These are phyloP conservation scores for Limenitis arthemis DNA, from an alignment of 2,888 invertebrate species.

Conservation along the genomic window DNA sequence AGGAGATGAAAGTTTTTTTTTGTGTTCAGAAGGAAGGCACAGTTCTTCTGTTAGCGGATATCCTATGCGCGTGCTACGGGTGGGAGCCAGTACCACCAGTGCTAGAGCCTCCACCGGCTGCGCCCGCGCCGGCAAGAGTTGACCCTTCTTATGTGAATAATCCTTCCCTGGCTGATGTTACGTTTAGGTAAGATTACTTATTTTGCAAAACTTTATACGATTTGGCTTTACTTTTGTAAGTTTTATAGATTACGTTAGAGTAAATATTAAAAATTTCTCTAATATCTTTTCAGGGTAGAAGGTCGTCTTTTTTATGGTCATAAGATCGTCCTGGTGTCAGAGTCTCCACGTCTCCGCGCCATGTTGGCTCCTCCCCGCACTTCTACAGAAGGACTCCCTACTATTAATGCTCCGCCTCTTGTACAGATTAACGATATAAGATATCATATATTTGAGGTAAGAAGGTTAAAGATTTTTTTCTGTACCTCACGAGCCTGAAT, in stretches of 20 bases:
- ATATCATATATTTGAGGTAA: constrained; percentile 92
- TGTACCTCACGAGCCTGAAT: too few relatives aligned
- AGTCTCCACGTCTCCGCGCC: constrained; percentile 87
- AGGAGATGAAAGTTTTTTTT: background rate
- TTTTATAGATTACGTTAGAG: too few relatives aligned
- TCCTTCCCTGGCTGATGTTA: constrained; percentile 92
- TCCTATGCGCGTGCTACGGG: constrained; percentile 91
- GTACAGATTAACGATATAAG: constrained; percentile 94
- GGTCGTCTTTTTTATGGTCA: constrained; percentile 94
- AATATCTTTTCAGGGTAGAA: constrained; percentile 76
- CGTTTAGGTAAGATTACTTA: constrained; percentile 73
- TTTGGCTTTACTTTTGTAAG: too few relatives aligned
- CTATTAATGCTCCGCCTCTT: constrained; percentile 74
- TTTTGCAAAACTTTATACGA: too few relatives aligned
- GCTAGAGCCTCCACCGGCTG: constrained; percentile 69
- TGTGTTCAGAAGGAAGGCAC: constrained; percentile 85
- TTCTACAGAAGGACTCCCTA: constrained; percentile 38
- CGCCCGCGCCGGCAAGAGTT: constrained; percentile 81
- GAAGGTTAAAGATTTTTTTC: background rate
- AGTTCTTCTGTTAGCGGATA: constrained; percentile 87
- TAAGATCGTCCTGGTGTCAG: constrained; percentile 93
- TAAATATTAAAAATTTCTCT: background rate
- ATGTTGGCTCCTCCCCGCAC: constrained; percentile 76
- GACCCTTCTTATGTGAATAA: constrained; percentile 96
- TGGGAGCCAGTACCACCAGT: constrained; percentile 84